Base-by-base conservation (phyloP, 2,888 invertebrate species). In the Hirtodrosophila confusa region DNA sequence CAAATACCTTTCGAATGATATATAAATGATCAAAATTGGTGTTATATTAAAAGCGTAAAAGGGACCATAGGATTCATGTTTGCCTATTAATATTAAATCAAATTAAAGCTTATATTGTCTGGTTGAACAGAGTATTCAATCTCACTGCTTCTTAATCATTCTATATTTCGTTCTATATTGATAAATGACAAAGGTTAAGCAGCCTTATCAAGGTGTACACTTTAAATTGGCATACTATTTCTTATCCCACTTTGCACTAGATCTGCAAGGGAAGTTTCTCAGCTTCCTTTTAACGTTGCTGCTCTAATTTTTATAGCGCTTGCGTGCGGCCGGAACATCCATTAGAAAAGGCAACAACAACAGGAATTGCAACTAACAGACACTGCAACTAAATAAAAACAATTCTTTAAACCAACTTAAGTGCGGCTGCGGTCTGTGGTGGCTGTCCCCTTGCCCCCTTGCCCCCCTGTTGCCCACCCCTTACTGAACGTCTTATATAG, bases 361-460 rank as follows among this genome's bases (percentile, higher is more conserved):
- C 35, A 56, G 43, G 44, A 69, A 74, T 62, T 68, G 64, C 69
- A 82, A 58, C 67, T 65, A 66, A 68, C 64, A 75, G 67, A 75
- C 71, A 66, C 67, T 74, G 61, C 56, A 75, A 63, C 60, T 57
- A 71, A 75, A 71, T 61, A 67, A 75, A 75, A 71, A 75, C 74
- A 64, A 75, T 73, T 76, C 75, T 76, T 75, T 63, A 74, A 72
- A 72, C 69, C 80, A 78, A 78, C 64, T 77, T 80, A 76, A 86
- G 72, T 71, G 74, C 62, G 60, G 76, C 62, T 75, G 63, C 44
- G 84, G 77, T 77, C 70, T 62, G 68, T 41, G 53, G 56, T 36
- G 44, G 37, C 41, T 40, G 17, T 40, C 37, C 11, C 29, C 29
- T 23, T 17, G 3, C 8, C 6, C 10, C 39, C 11, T 31, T 10